A percentile compares a stretch with the other conserved stretches of the same genome.
These are phyloP conservation scores for Caloenas nicobarica DNA, from an alignment of 2,113 vertebrate genomes.

Conservation along the genomic window DNA sequence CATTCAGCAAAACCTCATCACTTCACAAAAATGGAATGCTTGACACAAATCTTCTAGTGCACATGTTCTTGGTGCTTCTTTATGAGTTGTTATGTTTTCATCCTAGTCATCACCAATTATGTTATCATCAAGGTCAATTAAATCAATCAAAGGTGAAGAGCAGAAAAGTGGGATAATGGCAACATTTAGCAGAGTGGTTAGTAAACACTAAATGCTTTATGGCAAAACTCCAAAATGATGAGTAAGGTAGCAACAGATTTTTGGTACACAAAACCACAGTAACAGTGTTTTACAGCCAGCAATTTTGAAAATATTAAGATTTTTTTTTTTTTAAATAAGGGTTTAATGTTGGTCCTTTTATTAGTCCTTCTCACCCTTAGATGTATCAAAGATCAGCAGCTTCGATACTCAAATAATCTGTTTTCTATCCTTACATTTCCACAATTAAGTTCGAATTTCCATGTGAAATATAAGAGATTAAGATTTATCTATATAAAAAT, in stretches of 20 bases:
- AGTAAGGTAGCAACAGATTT: background rate
- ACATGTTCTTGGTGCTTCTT: background rate
- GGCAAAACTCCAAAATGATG: background rate
- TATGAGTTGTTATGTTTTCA: background rate
- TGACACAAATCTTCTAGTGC: background rate
- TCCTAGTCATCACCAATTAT: background rate
- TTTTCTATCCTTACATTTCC: background rate
- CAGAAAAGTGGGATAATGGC: background rate
- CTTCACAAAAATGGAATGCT: background rate
- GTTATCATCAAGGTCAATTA: background rate
- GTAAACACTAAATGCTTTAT: background rate
- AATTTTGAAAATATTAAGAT: background rate
- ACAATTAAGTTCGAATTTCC: constrained; percentile 4
- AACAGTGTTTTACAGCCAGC: background rate
- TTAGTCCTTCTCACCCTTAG: background rate
- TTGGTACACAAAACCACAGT: background rate
- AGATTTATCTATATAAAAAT: background rate
- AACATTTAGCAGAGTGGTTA: background rate
- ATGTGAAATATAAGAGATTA: background rate
- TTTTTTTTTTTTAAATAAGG: background rate
- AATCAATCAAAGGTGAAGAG: background rate
- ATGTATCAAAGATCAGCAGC: background rate
- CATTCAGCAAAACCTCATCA: background rate
- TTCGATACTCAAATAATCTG: background rate
- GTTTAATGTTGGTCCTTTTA: background rate